A percentile compares a stretch with the other conserved stretches of the same genome.
phyloP scores from a whole-genome alignment of 2,797 vertebrate genomes.

The Apogon hyalosoma region DNA sequence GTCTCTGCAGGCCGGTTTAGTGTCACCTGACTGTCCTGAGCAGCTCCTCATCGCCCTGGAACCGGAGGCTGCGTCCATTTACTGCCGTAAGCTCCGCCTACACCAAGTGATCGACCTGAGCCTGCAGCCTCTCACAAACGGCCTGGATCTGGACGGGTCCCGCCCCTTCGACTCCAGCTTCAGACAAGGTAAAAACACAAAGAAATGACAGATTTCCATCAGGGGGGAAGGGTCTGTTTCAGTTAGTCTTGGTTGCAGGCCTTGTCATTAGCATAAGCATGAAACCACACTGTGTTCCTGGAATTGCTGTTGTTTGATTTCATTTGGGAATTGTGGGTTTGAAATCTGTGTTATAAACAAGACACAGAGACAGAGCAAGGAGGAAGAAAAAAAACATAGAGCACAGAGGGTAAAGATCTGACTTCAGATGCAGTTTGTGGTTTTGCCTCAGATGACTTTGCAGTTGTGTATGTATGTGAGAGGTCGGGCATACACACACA shows the following conservation, averaged over 20 bases:
- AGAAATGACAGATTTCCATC: too few relatives aligned
- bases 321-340: constrained; percentile 57
- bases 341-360: constrained; percentile 1
- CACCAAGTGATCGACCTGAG: constrained; percentile 97
- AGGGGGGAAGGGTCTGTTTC: background rate
- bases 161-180: constrained; percentile 91
- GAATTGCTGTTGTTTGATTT: constrained; percentile 63
- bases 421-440: constrained; percentile 37
- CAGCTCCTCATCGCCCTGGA: constrained; percentile 96
- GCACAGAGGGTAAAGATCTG: constrained; percentile 23
- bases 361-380: too few relatives aligned
- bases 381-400: constrained; percentile 22
- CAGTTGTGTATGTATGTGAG: constrained; percentile 15
- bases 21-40: constrained; percentile 92
- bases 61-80: constrained; percentile 97
- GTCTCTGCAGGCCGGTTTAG: constrained; percentile 92
- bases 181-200: constrained; percentile 85
- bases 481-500: constrained; percentile 8
- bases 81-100: constrained; percentile 97
- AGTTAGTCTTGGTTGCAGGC: constrained; percentile 6
- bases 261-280: constrained; percentile 64
- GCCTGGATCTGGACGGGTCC: constrained; percentile 78
- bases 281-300: constrained; percentile 69
- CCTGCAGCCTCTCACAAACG: constrained; percentile 81
- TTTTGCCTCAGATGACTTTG: constrained; percentile 47